These are phyloP conservation scores for Drosophila maculinotata DNA, from an alignment of 2,888 invertebrate species.

Conservation along the genomic window DNA sequence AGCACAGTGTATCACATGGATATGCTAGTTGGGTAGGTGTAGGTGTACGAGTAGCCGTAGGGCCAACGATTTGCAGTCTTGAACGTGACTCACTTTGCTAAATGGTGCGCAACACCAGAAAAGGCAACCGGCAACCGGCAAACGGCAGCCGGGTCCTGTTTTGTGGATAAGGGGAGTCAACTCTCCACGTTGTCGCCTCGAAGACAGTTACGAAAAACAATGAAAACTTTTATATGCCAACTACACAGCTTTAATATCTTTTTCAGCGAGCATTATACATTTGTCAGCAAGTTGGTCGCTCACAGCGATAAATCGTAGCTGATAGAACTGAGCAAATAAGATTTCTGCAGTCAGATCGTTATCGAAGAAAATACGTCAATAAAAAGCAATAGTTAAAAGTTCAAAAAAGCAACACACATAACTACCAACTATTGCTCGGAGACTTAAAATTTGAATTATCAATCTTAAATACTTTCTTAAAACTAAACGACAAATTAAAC, in stretches of 20 bases:
- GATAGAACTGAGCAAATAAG: background rate
- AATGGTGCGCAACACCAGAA: conserved; percentile 70
- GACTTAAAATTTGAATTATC: no score
- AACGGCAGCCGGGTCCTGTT: background rate
- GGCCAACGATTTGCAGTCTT: conserved; percentile 76
- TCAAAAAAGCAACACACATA: no score
- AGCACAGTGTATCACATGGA: conserved; percentile 66
- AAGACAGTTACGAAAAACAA: conserved; percentile 66
- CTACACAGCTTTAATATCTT: conserved; percentile 53
- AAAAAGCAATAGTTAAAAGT: background rate
- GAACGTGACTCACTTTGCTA: conserved; percentile 80
- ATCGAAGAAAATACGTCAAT: background rate
- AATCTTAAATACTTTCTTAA: no score
- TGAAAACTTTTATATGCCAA: conserved; percentile 74
- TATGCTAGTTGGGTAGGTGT: conserved; percentile 14
- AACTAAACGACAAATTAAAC: no score
- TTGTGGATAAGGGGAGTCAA: conserved; percentile 2
- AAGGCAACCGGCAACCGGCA: conserved; percentile 16
- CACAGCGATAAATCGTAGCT: background rate
- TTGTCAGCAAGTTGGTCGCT: conserved; percentile 21
- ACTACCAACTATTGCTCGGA: no score
- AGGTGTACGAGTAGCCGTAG: conserved; percentile 62
- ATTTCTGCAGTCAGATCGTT: background rate
- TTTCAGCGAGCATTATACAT: conserved; percentile 38
- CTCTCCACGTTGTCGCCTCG: conserved; percentile 46